Base-by-base conservation (phyloP, 2,888 invertebrate genomes). In the Pediacus dermestoides region DNA sequence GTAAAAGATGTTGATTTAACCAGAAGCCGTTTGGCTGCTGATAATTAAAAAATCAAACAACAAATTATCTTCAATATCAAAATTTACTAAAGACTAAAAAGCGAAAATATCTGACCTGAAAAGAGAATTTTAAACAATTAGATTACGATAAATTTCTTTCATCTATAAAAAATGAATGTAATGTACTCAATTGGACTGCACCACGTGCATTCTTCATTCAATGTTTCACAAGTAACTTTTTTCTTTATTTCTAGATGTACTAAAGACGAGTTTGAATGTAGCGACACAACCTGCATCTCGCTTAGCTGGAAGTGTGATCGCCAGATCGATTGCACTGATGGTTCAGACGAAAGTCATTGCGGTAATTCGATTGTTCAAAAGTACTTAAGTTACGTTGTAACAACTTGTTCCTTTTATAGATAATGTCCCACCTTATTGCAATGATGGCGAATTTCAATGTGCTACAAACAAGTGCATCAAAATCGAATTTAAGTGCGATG, bases 401-500 rank as follows among this genome's bases (percentile, higher is more conserved):
- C 8, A 31, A 36, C 12, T 3, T 10, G 14, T 2, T 26, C 8
- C 33, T 26, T 23, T 55, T 58, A 13, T 39, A 68, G 70, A 70
- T 54, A 61, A 67, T 23, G 66, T 68, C 46, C 73, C 81, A 3
- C 72, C 80, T 9, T 74, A 76, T 27, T 88, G 88, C 58, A 80
- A 79, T 8, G 81, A 83, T 42, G 79, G 78, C 4, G 85, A 88
- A 59, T 84, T 87, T 48, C 82, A 82, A 63, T 89, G 88, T 58
- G 71, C 75, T 39, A 81, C 81, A 58, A 77, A 76, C 4, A 77
- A 81, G 37, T 91, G 90, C 63, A 81, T 90, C 28, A 74, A 82
- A 22, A 75, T 77, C 52, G 79, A 82, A 41, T 89, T 85, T 61
- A 80, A 81, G 44, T 90, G 90, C 60, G 90, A 91, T 52, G 85